A percentile compares a stretch with the other conserved stretches of the same genome.
Conservation (phyloP, 2,797 vertebrate species). For the Aythya fuligula region DNA sequence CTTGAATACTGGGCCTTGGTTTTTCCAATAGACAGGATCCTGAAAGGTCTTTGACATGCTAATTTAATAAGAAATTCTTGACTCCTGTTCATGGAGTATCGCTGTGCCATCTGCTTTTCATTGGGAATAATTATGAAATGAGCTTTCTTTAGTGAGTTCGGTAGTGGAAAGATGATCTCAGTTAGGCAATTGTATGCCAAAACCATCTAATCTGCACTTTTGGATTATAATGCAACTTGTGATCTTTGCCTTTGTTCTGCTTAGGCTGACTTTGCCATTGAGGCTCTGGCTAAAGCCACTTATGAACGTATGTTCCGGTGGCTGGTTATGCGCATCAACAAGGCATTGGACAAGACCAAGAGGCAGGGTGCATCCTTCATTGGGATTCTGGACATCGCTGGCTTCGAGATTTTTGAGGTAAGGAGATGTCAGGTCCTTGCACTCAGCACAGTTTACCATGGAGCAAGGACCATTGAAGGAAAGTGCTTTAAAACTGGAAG, state of each 20-base stretch:
- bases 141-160: neutral
- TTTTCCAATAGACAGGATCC: neutral
- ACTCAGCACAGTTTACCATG: neutral
- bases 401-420: constrained; percentile 99
- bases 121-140: neutral
- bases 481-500: neutral
- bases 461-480: neutral
- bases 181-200: neutral
- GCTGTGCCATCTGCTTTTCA: neutral
- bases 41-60: neutral
- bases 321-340: constrained; percentile 97
- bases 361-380: constrained; percentile 98
- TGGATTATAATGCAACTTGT: neutral
- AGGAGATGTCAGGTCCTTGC: neutral
- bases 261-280: constrained; percentile 97
- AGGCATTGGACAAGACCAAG: constrained; percentile 96
- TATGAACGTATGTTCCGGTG: constrained; percentile 98
- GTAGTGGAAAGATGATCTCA: neutral
- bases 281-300: constrained; percentile 95
- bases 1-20: neutral
- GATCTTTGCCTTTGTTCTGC: neutral
- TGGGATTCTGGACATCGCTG: constrained; percentile 97
- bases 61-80: neutral
- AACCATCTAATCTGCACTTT: neutral
- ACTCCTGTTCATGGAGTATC: neutral